phyloP scores from a whole-genome alignment of 2,797 vertebrate species.

The Harpagifer antarcticus region DNA sequence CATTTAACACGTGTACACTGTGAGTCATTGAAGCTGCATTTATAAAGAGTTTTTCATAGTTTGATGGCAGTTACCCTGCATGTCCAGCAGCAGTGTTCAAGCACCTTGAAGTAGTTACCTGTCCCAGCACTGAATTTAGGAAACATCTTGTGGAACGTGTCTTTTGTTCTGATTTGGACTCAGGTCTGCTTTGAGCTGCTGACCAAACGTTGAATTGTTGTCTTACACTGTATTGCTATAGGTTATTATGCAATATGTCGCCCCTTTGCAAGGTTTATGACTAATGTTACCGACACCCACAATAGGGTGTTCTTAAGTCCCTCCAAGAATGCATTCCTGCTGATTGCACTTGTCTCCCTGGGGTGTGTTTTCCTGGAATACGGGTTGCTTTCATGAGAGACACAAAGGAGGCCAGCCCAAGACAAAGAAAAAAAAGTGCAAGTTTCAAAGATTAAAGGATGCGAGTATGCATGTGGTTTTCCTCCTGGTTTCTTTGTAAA shows the following conservation, averaged over 20 bases:
- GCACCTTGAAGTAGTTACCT: constrained; percentile 10
- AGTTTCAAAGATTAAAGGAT: constrained; percentile 3
- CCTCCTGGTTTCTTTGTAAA: not conserved
- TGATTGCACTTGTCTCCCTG: constrained; percentile 46
- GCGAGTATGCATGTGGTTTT: constrained; percentile 1
- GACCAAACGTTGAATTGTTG: constrained; percentile 24
- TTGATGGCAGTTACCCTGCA: not conserved
- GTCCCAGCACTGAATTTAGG: constrained; percentile 11
- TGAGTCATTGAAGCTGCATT: not conserved
- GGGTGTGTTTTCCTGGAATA: constrained; percentile 47
- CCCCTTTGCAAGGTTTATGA: constrained; percentile 37
- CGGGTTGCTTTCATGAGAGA: constrained; percentile 7
- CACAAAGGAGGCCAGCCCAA: not conserved
- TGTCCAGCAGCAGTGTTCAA: constrained; percentile 1
- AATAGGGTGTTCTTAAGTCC: constrained; percentile 47
- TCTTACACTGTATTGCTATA: constrained; percentile 11
- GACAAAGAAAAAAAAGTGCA: not conserved
- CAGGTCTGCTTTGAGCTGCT: constrained; percentile 29
- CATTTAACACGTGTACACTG: not conserved
- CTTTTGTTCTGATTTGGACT: constrained; percentile 40
- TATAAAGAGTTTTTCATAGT: constrained; percentile 1
- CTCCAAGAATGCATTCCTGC: constrained; percentile 49
- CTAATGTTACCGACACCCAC: constrained; percentile 47
- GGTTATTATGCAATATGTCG: constrained; percentile 48
- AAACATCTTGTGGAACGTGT: constrained; percentile 37